phyloP scores from a whole-genome alignment of 2,888 invertebrate species.

The Celastrina argiolus region DNA sequence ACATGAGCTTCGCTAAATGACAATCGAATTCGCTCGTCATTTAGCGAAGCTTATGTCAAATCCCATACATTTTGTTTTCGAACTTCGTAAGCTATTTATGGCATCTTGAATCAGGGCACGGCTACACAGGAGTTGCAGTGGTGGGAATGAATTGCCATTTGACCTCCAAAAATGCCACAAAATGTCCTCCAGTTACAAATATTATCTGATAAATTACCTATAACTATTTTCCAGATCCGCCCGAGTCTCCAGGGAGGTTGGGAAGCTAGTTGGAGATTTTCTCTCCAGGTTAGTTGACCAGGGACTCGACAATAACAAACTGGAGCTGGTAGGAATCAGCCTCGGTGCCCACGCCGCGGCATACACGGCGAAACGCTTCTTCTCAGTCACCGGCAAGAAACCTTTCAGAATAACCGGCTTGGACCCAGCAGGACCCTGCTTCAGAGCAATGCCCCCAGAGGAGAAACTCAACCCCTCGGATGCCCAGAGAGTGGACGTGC shows the following conservation, averaged over 20 bases:
- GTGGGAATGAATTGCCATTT: too few species aligned
- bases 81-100: too few species aligned
- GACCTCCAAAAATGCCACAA: too few species aligned
- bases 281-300: constrained; percentile 48
- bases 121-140: too few species aligned
- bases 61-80: too few species aligned
- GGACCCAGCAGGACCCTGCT: constrained; percentile 69
- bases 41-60: too few species aligned
- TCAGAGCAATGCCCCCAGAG: constrained; percentile 46
- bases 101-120: too few species aligned
- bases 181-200: neutral
- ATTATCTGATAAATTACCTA: too few species aligned
- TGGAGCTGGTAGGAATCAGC: constrained; percentile 61
- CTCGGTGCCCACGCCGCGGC: constrained; percentile 58
- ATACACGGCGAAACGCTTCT: constrained; percentile 59
- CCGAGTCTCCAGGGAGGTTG: constrained; percentile 52
- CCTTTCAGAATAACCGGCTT: constrained; percentile 57
- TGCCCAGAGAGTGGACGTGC: constrained; percentile 51
- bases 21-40: too few species aligned
- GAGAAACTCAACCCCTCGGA: constrained; percentile 48
- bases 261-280: constrained; percentile 57
- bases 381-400: constrained; percentile 52
- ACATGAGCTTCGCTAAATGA: too few species aligned
- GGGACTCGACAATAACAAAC: constrained; percentile 50
- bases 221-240: constrained; percentile 57